Conservation (phyloP, 2,797 vertebrate species). For the Onychomys leucogaster region DNA sequence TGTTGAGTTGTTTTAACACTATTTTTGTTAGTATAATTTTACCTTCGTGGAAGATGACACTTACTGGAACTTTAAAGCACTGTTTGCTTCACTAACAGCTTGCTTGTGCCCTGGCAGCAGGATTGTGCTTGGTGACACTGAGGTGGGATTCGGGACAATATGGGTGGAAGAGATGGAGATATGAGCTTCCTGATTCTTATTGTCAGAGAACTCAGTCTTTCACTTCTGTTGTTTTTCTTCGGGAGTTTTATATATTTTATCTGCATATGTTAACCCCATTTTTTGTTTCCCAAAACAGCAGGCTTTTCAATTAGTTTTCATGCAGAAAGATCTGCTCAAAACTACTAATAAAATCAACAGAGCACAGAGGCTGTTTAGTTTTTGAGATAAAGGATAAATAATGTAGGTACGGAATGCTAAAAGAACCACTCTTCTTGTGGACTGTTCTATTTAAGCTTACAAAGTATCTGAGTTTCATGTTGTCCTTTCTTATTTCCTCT, state of each 20-base stretch:
- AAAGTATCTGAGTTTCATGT: constrained; percentile 83
- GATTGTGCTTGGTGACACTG: background rate
- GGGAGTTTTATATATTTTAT: constrained; percentile 92
- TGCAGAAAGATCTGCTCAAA: constrained; percentile 91
- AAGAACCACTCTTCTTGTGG: constrained; percentile 91
- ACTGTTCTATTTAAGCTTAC: constrained; percentile 12
- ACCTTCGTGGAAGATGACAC: background rate
- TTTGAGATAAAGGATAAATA: constrained; percentile 93
- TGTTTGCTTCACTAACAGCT: background rate
- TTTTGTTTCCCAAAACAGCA: constrained; percentile 92
- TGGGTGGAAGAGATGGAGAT: background rate
- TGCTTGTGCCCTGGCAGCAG: background rate
- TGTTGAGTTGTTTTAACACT: background rate
- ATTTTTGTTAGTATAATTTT: constrained; percentile 18
- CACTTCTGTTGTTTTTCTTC: constrained; percentile 73
- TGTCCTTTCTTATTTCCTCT: background rate
- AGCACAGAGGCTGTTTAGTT: constrained; percentile 91
- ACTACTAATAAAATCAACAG: constrained; percentile 92
- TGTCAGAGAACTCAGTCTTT: background rate
- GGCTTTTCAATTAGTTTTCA: constrained; percentile 92
- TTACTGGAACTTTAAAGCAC: background rate
- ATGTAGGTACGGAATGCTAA: constrained; percentile 93
- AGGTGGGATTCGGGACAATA: too few species aligned
- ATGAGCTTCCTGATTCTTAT: background rate
- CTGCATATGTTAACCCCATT: constrained; percentile 92